phyloP scores from a whole-genome alignment of 2,113 vertebrate genomes.

The Cairina moschata region DNA sequence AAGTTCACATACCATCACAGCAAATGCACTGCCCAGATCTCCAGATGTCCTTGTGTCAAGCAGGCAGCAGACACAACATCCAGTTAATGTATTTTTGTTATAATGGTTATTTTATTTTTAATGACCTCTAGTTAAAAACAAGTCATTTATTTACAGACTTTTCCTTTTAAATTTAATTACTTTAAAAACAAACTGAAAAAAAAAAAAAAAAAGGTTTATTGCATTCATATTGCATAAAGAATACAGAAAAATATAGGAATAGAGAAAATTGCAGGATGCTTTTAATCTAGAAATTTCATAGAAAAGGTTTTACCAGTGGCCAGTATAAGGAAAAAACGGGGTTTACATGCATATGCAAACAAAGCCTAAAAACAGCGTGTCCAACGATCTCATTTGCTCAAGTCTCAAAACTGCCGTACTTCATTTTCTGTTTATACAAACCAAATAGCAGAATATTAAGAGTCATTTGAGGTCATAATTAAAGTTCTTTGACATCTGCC shows the following conservation, averaged over 20 bases:
- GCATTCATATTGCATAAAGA: neutral
- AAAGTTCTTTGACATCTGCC: slow-evolving; percentile 64
- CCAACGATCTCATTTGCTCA: neutral
- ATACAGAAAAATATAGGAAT: neutral
- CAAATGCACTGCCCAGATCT: slow-evolving; percentile 59
- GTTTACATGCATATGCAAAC: neutral
- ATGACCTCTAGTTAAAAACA: neutral
- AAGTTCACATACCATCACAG: slow-evolving; percentile 61
- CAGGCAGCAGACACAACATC: slow-evolving; percentile 12
- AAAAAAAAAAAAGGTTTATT: neutral
- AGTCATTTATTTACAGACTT: neutral
- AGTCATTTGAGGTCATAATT: slow-evolving; percentile 63
- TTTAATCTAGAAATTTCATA: neutral
- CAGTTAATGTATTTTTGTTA: neutral
- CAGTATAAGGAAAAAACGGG: neutral
- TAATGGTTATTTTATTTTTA: neutral
- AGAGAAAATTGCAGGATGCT: neutral
- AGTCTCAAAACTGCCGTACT: neutral
- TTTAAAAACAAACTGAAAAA: neutral
- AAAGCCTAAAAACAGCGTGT: neutral
- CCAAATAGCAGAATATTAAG: slow-evolving; percentile 34
- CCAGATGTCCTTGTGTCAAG: slow-evolving; percentile 53
- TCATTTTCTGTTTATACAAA: slow-evolving; percentile 22
- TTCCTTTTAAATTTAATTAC: neutral
- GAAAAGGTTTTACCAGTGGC: neutral